Evolutionary conservation across 35 echinoderm and acorn worm species (phyloP), one percentile per base, ranked within the genome.

Genomic region (Chiridota heheva): DNA sequence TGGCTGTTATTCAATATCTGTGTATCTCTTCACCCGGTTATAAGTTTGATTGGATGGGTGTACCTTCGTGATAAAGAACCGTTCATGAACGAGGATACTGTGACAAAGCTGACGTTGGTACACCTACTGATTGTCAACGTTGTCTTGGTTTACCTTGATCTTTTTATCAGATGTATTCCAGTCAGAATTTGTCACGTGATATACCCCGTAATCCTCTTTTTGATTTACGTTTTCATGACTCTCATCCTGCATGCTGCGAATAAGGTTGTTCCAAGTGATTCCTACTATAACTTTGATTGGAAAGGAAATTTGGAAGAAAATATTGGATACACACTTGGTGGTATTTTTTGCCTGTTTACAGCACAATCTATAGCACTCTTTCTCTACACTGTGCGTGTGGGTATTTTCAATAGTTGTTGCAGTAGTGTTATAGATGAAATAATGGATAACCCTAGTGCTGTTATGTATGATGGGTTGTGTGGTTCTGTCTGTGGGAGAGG

Each of bases 401-500:
- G 12, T 53, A 53, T 53, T 22, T 10, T 22, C 22, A 53, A 22
- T 22, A 10, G 6, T 37, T 78, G 26, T 78, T 62, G 24, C 4
- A 17, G 42, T 22, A 57, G 28, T 78, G 58, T 38, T 74, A 47
- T 32, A 51, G 35, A 30, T 7, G 75, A 78, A 24, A 36, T 36
- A 43, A 38, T 58, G 1, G 20, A 29, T 1, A 57, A 78, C 13
- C 44, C 72, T 27, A 56, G 30, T 56, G 32, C 29, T 28, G 13
- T 55, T 12, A 60, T 61, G 53, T 25, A 49, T 16, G 42, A 49
- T 61, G 75, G 75, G 0, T 36, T 78, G 35, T 78, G 75, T 38
- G 58, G 75, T 43, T 78, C 75, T 28, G 75, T 61, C 6, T 78
- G 74, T 78, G 74, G 74, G 18, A 78, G 74, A 40, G 74, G 74